Percentiles rank a stretch among this genome's conserved stretches.
phyloP scores from a whole-genome alignment of 2,888 invertebrate species.

The Fragum whitleyi region DNA sequence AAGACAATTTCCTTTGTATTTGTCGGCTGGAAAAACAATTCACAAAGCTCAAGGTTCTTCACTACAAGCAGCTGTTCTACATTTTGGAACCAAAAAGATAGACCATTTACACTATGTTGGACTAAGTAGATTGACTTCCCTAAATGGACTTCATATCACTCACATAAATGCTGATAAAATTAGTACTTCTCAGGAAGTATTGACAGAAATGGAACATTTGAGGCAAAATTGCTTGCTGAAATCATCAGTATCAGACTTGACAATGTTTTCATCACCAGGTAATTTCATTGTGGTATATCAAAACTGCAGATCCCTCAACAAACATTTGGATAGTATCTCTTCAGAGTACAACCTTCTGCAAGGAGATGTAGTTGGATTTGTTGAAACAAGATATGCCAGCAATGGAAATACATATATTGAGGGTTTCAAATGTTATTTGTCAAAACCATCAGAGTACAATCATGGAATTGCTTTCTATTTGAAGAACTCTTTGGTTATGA shows the following conservation, averaged over 20 bases:
- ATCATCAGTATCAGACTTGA: slow-evolving; percentile 22
- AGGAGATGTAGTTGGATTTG: slow-evolving; percentile 42
- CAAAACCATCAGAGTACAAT: slow-evolving; percentile 13
- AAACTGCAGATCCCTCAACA: slow-evolving; percentile 50
- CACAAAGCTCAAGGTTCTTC: slow-evolving; percentile 62
- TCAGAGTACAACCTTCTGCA: slow-evolving; percentile 29
- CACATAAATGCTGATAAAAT: slow-evolving; percentile 47
- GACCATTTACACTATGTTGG: slow-evolving; percentile 61
- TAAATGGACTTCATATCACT: slow-evolving; percentile 43
- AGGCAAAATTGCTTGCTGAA: slow-evolving; percentile 8
- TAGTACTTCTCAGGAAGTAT: slow-evolving; percentile 36
- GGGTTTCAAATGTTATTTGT: slow-evolving; percentile 24
- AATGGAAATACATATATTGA: slow-evolving; percentile 21
- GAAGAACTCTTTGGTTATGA: too few relatives aligned
- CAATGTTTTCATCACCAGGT: neutral
- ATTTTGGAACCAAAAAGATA: slow-evolving; percentile 52
- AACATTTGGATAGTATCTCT: slow-evolving; percentile 43
- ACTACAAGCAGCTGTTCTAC: slow-evolving; percentile 40
- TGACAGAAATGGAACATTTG: slow-evolving; percentile 42
- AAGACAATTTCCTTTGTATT: slow-evolving; percentile 54
- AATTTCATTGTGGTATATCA: slow-evolving; percentile 34
- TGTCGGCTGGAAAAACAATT: slow-evolving; percentile 59
- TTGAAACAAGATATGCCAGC: slow-evolving; percentile 40
- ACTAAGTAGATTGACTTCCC: slow-evolving; percentile 45
- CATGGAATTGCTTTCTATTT: too few relatives aligned